These are phyloP conservation scores for Catharus minimus DNA, from an alignment of 2,113 vertebrate species.

Conservation along the genomic window DNA sequence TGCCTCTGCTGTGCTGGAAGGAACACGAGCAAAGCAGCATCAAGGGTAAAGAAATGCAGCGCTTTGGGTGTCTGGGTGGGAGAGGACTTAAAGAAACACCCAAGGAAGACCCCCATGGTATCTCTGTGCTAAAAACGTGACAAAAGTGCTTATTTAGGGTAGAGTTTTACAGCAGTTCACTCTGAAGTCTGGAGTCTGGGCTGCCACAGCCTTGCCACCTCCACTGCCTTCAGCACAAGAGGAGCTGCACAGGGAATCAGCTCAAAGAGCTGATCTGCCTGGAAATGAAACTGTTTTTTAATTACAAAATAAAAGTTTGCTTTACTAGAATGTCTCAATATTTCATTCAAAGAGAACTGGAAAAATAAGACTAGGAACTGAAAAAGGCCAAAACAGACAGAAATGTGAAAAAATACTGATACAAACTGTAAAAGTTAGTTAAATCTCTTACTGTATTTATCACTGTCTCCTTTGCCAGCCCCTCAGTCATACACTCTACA, in stretches of 20 bases:
- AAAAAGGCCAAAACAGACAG: not conserved
- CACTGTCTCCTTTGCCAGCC: not conserved
- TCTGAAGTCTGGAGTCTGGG: not conserved
- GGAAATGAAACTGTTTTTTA: not conserved
- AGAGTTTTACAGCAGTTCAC: not conserved
- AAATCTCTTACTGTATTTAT: not conserved
- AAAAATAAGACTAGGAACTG: not conserved
- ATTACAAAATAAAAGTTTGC: not conserved
- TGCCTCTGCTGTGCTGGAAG: not conserved
- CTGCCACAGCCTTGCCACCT: not conserved
- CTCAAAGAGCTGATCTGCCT: not conserved
- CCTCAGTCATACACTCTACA: not conserved
- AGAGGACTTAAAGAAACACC: not conserved
- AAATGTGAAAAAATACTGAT: not conserved
- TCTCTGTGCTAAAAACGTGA: not conserved
- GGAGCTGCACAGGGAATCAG: not conserved
- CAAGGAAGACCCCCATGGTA: not conserved
- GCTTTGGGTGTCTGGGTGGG: not conserved
- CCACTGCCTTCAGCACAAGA: not conserved
- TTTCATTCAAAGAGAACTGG: not conserved
- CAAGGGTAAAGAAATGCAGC: fast-evolving
- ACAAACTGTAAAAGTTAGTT: not conserved
- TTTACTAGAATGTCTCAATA: not conserved
- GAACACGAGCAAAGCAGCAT: fast-evolving
- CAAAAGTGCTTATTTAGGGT: not conserved